phyloP scores from a whole-genome alignment of 1,140 invertebrate species.

The Papilio dardanus region DNA sequence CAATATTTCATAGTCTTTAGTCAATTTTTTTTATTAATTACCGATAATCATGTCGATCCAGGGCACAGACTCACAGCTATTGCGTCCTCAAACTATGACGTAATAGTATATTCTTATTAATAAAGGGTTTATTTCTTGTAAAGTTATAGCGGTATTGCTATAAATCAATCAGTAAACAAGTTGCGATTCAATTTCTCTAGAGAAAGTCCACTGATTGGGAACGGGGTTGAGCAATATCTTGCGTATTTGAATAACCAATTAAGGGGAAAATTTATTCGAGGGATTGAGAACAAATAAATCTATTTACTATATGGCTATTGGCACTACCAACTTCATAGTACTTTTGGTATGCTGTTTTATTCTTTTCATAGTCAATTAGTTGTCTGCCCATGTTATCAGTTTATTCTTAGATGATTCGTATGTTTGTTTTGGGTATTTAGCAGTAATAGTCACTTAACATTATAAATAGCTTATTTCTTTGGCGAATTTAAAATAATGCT shows the following conservation, averaged over 20 bases:
- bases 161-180: conserved; percentile 7
- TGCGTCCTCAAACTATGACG: not conserved
- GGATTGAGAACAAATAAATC: not conserved
- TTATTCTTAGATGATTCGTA: no score
- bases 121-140: not conserved
- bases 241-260: conserved; percentile 23
- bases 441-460: no score
- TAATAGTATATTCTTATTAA: not conserved
- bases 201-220: conserved; percentile 26
- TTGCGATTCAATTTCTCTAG: conserved; percentile 21
- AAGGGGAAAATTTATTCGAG: not conserved
- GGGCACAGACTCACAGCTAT: no score
- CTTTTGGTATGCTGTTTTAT: not conserved
- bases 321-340: not conserved
- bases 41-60: no score
- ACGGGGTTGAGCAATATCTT: conserved; percentile 10
- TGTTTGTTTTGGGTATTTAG: not conserved
- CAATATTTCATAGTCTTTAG: no score
- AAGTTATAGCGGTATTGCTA: not conserved
- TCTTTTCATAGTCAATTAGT: no score
- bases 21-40: no score
- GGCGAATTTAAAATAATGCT: no score
- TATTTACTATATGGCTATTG: not conserved
- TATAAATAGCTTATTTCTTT: no score
- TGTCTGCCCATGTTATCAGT: no score